A percentile compares a stretch with the other conserved stretches of the same genome.
Conservation (phyloP, 2,113 vertebrate species). For the Orycteropus afer region DNA sequence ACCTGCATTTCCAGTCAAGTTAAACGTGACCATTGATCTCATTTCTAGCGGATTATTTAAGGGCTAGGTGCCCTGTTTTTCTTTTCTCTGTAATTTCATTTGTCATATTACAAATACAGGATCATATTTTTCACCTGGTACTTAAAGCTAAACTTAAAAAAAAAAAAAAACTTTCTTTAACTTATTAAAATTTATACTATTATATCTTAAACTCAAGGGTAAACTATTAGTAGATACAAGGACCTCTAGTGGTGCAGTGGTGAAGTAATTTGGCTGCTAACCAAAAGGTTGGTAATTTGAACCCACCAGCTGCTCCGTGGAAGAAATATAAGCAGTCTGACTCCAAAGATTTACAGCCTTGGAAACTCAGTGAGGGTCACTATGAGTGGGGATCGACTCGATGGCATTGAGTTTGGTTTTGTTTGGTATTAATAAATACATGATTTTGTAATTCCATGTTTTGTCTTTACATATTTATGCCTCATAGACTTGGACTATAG, state of each 20-base stretch:
- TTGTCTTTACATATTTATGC: not conserved
- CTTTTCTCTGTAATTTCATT: not conserved
- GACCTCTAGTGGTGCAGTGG: no score
- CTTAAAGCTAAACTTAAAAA: not conserved
- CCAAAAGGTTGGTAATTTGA: no score
- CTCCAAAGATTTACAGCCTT: no score
- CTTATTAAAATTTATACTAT: not conserved
- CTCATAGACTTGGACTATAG: not conserved
- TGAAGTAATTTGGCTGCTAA: no score
- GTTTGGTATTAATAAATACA: conserved; percentile 26
- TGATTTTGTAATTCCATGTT: not conserved
- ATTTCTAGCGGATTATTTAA: not conserved
- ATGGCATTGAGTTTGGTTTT: no score
- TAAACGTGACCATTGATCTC: not conserved
- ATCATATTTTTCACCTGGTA: not conserved
- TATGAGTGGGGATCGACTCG: no score
- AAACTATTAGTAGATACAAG: no score
- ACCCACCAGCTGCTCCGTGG: no score
- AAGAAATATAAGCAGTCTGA: no score
- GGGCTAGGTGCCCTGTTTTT: not conserved
- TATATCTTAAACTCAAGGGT: not conserved
- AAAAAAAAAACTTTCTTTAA: not conserved
- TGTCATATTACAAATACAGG: not conserved
- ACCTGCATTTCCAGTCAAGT: not conserved
- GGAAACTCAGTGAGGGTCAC: no score